Evolutionary conservation across 2,113 vertebrate genomes (phyloP), one percentile per base, ranked within the genome.

Genomic region (Alexandromys fortis): DNA sequence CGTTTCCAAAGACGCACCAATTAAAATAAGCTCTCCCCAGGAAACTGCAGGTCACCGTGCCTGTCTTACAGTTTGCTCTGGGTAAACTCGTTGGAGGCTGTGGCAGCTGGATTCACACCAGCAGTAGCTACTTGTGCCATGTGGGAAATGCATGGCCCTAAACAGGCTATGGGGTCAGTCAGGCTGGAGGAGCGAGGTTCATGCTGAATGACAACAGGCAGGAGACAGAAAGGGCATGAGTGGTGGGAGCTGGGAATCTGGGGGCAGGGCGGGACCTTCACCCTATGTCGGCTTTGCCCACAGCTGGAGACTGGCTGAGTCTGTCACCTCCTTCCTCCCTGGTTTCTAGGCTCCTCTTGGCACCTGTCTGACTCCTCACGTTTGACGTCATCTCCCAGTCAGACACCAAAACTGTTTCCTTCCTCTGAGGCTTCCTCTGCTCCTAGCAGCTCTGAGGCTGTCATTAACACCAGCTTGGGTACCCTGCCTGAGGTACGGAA

Each of bases 1-100:
- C 68, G 97, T 96, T 95, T 83, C 86, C 94, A 97, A 95, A 90
- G 89, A 92, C 88, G 96, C 78, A 76, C 97, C 98, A 98, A 98
- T 98, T 98, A 98, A 96, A 92, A 77, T 52, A 49, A 96, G 95
- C 97, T 93, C 19, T 11, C 30, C 68, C 89, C 35, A 94, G 89
- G 94, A 98, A 97, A 47, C 63, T 12, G 42, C 81, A 81, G 67
- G 81, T 81, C 82, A 70, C 65, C 0, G 0, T 14, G 42, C 89
- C 82, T 33, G n/a, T 65, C 90, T 92, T 81, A 79, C 30, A 22
- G 49, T 96, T 90, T 87, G 86, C 86, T 91, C 94, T 92, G 24
- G 88, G 79, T 92, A 77, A 90, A 93, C 81, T 86, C 3, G 22
- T 7, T 2, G 38, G 65, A 67, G 67, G 81, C 49, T 45, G 30